These are phyloP conservation scores for Diplosoma virens DNA, from an alignment of 23 tunicate genomes.

Conservation along the genomic window DNA sequence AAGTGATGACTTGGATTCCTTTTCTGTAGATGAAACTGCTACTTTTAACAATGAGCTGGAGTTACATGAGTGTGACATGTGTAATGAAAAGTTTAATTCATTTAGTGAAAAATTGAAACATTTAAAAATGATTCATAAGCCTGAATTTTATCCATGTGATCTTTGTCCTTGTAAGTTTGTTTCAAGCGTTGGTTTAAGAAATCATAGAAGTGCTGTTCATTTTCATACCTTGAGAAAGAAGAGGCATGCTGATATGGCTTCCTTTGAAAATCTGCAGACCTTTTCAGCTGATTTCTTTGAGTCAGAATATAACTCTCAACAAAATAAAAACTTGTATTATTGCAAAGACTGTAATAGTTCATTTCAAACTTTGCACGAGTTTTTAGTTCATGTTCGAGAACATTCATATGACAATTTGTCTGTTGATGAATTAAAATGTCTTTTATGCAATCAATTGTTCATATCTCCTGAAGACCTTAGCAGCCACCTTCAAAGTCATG, in stretches of 20 bases:
- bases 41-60: neutral
- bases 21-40: neutral
- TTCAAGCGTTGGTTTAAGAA: neutral
- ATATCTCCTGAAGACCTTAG: neutral
- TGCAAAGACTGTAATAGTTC: neutral
- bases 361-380: neutral
- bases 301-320: neutral
- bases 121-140: slow-evolving; percentile 2
- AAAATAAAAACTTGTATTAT: neutral
- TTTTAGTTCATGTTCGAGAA: neutral
- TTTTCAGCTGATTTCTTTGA: neutral
- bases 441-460: slow-evolving; percentile 10
- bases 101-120: neutral
- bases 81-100: neutral
- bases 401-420: neutral
- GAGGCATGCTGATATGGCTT: neutral
- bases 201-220: slow-evolving; percentile 1
- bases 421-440: neutral
- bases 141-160: neutral
- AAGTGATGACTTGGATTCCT: neutral
- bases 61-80: neutral
- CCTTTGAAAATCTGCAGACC: neutral
- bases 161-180: slow-evolving; percentile 27
- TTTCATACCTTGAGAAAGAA: neutral
- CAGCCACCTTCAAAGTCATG: slow-evolving; percentile 9